Evolutionary conservation across 1,140 invertebrate species (phyloP), one percentile per base, ranked within the genome.

Genomic region (Drosophila arizonae): DNA sequence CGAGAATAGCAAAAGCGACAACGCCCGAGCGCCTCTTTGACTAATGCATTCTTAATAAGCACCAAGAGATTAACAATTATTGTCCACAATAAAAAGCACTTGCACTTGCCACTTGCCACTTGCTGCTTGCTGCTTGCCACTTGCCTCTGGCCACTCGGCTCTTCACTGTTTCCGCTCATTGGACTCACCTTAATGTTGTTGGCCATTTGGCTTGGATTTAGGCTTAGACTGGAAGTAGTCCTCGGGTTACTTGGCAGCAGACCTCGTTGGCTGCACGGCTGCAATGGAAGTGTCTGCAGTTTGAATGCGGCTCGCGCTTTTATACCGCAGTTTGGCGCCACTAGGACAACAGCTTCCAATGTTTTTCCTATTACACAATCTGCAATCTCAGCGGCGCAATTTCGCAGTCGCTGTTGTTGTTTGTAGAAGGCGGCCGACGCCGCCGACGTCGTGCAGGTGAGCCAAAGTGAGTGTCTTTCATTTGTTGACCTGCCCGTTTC

Each of bases 331-430:
- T 62, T 67, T 21, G 17, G 8, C 41, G 17, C 8, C 28, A 81
- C 58, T 69, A 75, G 79, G 84, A 88, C 84, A 75, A 54, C 5
- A 48, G 4, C 30, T 4, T 11, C 30, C 30, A 67, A 65, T 62
- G 41, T 77, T 80, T 39, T 81, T 77, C 54, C 71, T 75, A 75
- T 86, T 86, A 86, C 82, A 87, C 82, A 81, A 86, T 81, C 58
- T 36, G 56, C 77, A 10, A 43, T 56, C 39, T 17, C 46, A 60
- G 36, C 1, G 28, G 2, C 28, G 28, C 28, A 30, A 30, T 30
- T 30, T 45, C 43, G 4, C 43, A 46, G 43, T 9, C 15, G n/a
- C n/a, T n/a, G 50, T 68, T 45, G 43, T 52, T 81, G 79, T 72
- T 81, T 57, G 79, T 72, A 81, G 79, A 81, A 79, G 76, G 79